Base-by-base conservation (phyloP, 2,888 invertebrate species). In the Zelleria hepariella region DNA sequence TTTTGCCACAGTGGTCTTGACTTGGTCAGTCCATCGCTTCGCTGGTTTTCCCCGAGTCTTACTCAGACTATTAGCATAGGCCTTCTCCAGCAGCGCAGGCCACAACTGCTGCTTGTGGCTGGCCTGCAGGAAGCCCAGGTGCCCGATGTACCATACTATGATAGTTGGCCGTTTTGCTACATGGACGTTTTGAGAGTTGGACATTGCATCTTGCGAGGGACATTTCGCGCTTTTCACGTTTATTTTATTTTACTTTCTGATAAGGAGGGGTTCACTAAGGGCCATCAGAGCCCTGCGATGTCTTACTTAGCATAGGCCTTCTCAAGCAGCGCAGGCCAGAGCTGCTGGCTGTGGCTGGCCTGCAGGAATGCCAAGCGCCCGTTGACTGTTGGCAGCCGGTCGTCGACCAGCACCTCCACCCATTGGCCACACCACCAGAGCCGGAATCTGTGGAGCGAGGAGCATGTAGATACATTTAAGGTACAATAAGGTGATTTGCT, bases 341-440 rank as follows among this genome's bases (percentile, higher is more conserved):
- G 95, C 74, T 96, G 95, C 66, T 95, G 94, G 1, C 94, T 93
- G 66, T 93, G 90, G 65, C 93, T 93, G 51, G 94, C 92, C 78
- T 97, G 96, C 62, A 96, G 90, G 80, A 97, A 97, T 48, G 96
- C 95, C 63, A 97, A 89, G 65, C 94, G 92, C 8, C 95, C 96
- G 74, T 95, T 94, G 51, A 96, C 95, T 0, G 96, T 96, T 5
- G 97, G 97, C 62, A 97, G 89, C 23, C 96, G 91, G 79, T 97
- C 97, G 77, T 97, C 97, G 20, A 97, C 95, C 57, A 96, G 87
- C 26, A 87, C 86, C 77, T 97, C 97, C 25, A 94, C 93, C 97
- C 97, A 97, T 75, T 96, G 95, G 4, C 96, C 97, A 73, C 96
- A 96, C 96, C 96, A 96, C 96, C 96, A 97, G 23, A 97, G 82